Evolutionary conservation across 2,888 invertebrate species (phyloP), one percentile per base, ranked within the genome.

Genomic region (Marasmarcha lunaedactyla): DNA sequence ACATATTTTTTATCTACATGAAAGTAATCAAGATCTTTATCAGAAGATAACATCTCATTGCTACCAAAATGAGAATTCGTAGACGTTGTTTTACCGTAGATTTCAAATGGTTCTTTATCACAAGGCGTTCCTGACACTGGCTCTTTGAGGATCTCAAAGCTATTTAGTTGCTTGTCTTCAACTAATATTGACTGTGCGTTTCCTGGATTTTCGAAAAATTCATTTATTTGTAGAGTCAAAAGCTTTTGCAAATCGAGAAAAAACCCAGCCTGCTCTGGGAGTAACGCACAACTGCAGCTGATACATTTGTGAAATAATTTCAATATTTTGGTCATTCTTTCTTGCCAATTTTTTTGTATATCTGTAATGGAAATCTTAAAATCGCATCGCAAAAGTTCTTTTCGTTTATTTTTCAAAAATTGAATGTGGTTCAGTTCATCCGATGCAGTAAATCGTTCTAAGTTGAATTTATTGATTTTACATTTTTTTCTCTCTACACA

Each of bases 181-280:
- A 55, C 34, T 42, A 83, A 53, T 44, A 78, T 63, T 26, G 65
- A 52, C 14, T 58, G 37, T 15, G 40, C 43, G 2, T 48, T 47
- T 34, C 49, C 39, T 3, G 71, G 71, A n/a, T 50, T 43, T 49
- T 66, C 73, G 49, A 66, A 59, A 13, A 83, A 64, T 59, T 83
- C 79, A 48, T 73, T 73, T 36, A 83, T 46, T 49, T 83, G 83
- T 39, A 83, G 55, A 15, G 78, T 57, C 14, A 81, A 63, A 65
- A 83, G 59, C 53, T 71, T 76, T 55, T 83, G 70, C 37, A 83
- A 61, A 47, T 83, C 69, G 30, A 83, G 52, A 38, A 83, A 56
- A 54, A 83, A 83, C 1, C 66, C 61, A 11, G 70, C 52, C 55
- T 83, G 83, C 51, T 83, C 79, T 14, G 83, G 83, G 38, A 83